Conservation (phyloP, 2,797 vertebrate genomes). For the Melopsittacus undulatus region DNA sequence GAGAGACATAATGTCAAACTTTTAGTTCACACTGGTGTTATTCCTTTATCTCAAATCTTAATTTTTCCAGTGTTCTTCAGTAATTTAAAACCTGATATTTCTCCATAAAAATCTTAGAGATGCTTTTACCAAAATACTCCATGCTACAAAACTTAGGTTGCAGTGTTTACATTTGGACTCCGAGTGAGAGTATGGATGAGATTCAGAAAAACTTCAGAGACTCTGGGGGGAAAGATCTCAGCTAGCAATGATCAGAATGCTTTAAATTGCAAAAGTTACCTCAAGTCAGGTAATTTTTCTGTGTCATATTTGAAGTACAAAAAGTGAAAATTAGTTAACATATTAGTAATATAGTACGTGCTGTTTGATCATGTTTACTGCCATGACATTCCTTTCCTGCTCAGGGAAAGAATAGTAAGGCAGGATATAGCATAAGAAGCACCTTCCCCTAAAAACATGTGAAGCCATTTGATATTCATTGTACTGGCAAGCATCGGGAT, state of each 20-base stretch:
- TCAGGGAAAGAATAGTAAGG: not conserved
- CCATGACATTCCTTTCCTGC: not conserved
- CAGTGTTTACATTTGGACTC: not conserved
- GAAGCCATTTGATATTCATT: not conserved
- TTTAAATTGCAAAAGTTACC: not conserved
- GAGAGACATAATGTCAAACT: not conserved
- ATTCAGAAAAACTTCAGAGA: not conserved
- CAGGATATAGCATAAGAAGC: not conserved
- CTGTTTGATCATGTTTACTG: not conserved
- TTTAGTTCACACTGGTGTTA: not conserved
- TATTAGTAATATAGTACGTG: not conserved
- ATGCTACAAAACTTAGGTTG: not conserved
- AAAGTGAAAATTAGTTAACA: not conserved
- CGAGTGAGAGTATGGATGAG: not conserved
- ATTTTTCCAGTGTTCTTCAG: not conserved
- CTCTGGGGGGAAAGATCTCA: not conserved
- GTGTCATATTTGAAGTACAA: not conserved
- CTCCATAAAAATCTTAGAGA: not conserved
- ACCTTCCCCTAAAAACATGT: not conserved
- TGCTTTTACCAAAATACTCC: not conserved
- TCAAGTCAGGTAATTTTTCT: not conserved
- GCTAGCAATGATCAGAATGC: not conserved
- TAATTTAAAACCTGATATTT: not conserved
- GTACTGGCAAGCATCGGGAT: not conserved
- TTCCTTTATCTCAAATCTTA: not conserved